A percentile compares a stretch with the other conserved stretches of the same genome.
phyloP scores from a whole-genome alignment of 2,113 vertebrate genomes.

The Miniopterus natalensis region DNA sequence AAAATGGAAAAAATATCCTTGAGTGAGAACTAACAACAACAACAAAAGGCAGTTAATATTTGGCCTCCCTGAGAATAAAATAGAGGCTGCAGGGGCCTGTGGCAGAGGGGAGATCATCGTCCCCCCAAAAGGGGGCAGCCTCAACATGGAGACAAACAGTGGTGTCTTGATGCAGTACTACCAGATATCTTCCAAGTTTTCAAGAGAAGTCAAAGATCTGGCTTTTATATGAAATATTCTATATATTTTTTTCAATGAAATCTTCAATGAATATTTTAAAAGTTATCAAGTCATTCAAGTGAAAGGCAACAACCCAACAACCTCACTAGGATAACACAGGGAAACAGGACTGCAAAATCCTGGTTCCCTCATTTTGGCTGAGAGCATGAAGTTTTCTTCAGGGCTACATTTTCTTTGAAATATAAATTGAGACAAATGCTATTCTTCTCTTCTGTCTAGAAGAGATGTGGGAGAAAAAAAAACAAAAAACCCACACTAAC shows the following conservation, averaged over 20 bases:
- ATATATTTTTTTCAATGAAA: neutral
- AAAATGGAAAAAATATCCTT: too few relatives aligned
- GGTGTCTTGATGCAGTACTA: fast-evolving
- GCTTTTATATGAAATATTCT: neutral
- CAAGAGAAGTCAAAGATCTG: neutral
- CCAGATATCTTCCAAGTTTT: neutral
- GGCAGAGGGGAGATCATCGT: neutral
- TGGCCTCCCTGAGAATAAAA: neutral
- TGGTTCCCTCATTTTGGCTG: neutral
- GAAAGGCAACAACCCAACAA: neutral
- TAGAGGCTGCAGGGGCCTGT: neutral
- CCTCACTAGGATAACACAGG: neutral
- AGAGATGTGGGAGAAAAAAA: neutral
- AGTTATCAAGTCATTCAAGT: neutral
- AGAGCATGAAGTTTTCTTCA: neutral
- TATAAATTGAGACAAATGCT: neutral
- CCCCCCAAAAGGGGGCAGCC: neutral
- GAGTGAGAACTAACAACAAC: too few relatives aligned
- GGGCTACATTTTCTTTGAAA: slow-evolving; percentile 3
- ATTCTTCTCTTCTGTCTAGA: neutral
- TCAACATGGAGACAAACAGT: fast-evolving
- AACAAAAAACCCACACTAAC: neutral
- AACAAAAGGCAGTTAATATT: neutral
- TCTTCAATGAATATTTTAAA: neutral
- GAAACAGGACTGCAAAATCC: neutral